phyloP scores from a whole-genome alignment of 2,888 invertebrate species.

The Lampropteryx suffumata region DNA sequence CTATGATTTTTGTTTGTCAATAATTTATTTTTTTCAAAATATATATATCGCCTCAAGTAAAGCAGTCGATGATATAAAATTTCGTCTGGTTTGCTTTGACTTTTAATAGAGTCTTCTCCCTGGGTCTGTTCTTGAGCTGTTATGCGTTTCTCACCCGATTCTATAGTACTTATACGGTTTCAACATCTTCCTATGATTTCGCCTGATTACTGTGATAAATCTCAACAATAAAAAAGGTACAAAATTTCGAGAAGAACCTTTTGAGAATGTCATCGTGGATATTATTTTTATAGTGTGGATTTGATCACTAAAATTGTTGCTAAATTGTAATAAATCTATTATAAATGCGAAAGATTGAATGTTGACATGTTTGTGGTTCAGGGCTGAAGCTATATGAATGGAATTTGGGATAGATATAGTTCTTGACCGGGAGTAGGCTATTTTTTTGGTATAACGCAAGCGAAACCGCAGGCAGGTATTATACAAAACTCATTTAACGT shows the following conservation, averaged over 20 bases:
- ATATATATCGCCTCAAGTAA: no score
- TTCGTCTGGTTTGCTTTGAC: not conserved
- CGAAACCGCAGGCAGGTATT: no score
- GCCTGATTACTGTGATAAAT: constrained; percentile 28
- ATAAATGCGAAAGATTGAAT: no score
- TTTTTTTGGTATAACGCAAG: no score
- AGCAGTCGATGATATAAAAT: no score
- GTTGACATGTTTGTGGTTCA: no score
- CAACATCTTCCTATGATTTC: constrained; percentile 25
- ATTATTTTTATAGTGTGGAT: constrained; percentile 28
- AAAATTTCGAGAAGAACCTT: constrained; percentile 16
- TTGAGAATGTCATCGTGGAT: constrained; percentile 31
- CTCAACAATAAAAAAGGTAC: constrained; percentile 25
- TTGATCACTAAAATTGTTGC: constrained; percentile 31
- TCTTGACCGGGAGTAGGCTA: no score
- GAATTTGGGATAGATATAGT: no score
- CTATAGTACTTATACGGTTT: constrained; percentile 3
- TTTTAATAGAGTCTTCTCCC: no score
- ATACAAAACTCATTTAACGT: not conserved
- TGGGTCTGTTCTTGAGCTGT: not conserved
- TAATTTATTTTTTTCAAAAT: no score
- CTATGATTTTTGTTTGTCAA: no score
- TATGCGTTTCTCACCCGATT: constrained; percentile 5
- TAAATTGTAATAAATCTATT: not conserved
- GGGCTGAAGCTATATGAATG: no score